Evolutionary conservation across 2,888 invertebrate genomes (phyloP), one percentile per base, ranked within the genome.

Genomic region (Cotesia congregata): DNA sequence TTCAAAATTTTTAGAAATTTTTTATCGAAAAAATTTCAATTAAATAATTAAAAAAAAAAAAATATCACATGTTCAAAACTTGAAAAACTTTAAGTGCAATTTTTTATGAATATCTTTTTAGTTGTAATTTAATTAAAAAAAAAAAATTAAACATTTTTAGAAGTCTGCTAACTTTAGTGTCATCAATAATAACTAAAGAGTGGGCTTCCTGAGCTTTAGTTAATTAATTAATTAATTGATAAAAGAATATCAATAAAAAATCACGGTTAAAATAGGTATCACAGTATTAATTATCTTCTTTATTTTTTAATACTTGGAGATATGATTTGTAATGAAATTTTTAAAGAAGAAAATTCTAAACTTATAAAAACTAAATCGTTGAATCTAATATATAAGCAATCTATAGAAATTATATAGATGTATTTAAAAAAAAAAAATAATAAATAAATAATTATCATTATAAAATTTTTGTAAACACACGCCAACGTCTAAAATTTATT

Each of bases 231-330:
- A 17, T 68, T 50, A 50, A 50, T 50, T 9, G 50, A 50, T 50
- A 12, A 12, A 12, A 50, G 1, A 50, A 12, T 50, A 50, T 50
- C 12, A 12, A 50, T 50, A 50, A 50, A 1, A 50, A 50, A 50
- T 50, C 50, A 50, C 50, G 12, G 12, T 12, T 50, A 50, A 50
- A 12, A 50, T 12, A 50, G 0, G 68, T 74, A 74, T 74, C 74
- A 74, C 74, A 74, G 74, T 17, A 40, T 74, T 40, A 3, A 30
- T 40, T 38, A 72, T 79, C 75, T 80, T 82, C 64, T 62, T 80
- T 39, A 79, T 81, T 41, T 79, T 76, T 72, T 82, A 84, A 9
- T 80, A 70, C 39, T 50, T 12, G 50, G 50, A 50, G 50, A 50
- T 7, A 50, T 50, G 12, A 50, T 50, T 50, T 50, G 4, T 7